Evolutionary conservation across 2,113 vertebrate genomes (phyloP).

Genomic region (Podarcis raffonei): DNA sequence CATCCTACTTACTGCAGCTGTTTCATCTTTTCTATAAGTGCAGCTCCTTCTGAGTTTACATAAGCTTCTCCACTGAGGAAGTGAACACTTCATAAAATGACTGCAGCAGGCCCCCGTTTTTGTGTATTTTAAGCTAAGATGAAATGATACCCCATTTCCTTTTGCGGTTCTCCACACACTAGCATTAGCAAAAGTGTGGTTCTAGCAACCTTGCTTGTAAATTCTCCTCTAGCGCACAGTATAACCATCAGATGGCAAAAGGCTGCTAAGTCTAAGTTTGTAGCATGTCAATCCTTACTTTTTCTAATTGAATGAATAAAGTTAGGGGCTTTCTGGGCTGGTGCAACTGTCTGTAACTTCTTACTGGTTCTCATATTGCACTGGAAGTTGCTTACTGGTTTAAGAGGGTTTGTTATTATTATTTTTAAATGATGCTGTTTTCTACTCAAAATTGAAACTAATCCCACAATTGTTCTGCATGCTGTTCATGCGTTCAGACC

Average conservation of each 20-base stretch:
- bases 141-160: conserved; percentile 63
- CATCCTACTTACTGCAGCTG: conserved; percentile 33
- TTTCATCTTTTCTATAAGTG: background rate
- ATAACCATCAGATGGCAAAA: background rate
- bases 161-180: conserved; percentile 57
- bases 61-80: background rate
- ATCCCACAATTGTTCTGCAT: background rate
- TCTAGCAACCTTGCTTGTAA: background rate
- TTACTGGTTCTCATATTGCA: background rate
- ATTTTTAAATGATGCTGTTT: background rate
- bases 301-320: background rate
- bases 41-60: background rate
- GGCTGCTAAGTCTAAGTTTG: background rate
- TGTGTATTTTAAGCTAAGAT: conserved; percentile 21
- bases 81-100: conserved; percentile 3
- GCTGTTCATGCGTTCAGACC: background rate
- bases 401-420: background rate
- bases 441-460: background rate
- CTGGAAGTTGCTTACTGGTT: background rate
- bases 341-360: background rate
- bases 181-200: conserved; percentile 7
- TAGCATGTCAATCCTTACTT: background rate
- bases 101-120: background rate
- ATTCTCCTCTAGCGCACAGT: background rate
- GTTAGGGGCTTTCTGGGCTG: background rate